Evolutionary conservation across 2,888 invertebrate genomes (phyloP), one percentile per base, ranked within the genome.

Genomic region (Prosapia bicincta): DNA sequence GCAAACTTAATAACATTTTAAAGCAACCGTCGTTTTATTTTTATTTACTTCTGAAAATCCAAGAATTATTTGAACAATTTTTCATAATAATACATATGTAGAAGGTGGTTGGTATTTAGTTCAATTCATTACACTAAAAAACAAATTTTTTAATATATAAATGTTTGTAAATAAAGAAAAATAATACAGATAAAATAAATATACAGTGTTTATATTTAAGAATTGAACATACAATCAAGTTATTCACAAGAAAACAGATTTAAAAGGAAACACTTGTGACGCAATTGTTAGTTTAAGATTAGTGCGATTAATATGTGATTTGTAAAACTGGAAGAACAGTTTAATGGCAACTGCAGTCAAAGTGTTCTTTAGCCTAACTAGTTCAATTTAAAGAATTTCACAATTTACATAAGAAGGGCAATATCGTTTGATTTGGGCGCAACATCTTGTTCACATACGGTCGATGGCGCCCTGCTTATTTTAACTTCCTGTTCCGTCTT

Each of bases 401-500:
- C 54, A 54, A 54, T 54, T 54, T 54, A 54, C 54, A 54, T 54
- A 3, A 54, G 20, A 20, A 54, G 54, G 54, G 54, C 54, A 54
- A 54, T 54, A 20, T 54, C n/a, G 20, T 54, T 54, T 54, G 13
- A 20, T 20, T 54, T 54, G 54, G 54, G 54, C 54, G 54, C 54
- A 54, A 54, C 54, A 54, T 54, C 54, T 20, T 54, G 54, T 20
- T 9, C 1, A 54, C 54, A 54, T 3, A 54, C 6, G 20, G 20
- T 20, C 9, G 38, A 38, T 38, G 38, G 54, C 54, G 54, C 54
- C 43, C 26, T 43, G 43, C 25, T 15, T 25, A 69, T 74, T 74
- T 74, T 74, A 74, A 66, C 74, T 74, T 54, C 43, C 71, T 23
- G 79, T 32, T 78, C 74, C 79, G 79, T 82, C 83, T 80, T 87